Percentiles rank a stretch among this genome's conserved stretches.
These are phyloP conservation scores for Barbus barbus DNA, from an alignment of 2,113 vertebrate genomes.

Conservation along the genomic window DNA sequence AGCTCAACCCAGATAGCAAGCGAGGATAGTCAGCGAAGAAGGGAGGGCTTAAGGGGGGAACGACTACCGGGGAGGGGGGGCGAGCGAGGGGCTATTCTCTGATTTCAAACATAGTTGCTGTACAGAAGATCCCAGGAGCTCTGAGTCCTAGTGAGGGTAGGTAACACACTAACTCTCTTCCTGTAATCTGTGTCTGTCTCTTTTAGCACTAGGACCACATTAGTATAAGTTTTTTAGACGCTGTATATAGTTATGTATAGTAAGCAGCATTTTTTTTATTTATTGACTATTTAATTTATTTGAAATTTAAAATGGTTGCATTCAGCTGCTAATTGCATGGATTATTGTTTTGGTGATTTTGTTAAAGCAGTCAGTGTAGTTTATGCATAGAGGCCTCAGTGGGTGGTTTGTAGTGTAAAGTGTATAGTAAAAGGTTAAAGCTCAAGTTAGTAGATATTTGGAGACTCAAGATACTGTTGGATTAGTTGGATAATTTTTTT, in stretches of 20 bases:
- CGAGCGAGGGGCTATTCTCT: conserved; percentile 56
- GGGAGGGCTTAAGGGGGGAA: conserved; percentile 27
- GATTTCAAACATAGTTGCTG: conserved; percentile 60
- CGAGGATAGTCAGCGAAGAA: conserved; percentile 54
- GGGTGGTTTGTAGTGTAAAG: not conserved
- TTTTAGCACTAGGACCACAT: not conserved
- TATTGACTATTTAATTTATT: no score
- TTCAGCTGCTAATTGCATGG: not conserved
- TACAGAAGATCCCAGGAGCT: conserved; percentile 64
- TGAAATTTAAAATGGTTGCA: not conserved
- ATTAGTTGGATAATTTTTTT: not conserved
- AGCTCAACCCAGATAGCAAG: conserved; percentile 62
- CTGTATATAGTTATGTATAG: no score
- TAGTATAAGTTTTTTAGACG: no score
- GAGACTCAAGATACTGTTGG: not conserved
- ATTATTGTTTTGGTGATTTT: not conserved
- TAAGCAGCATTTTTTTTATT: no score
- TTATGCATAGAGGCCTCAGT: not conserved
- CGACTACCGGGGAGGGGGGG: not conserved
- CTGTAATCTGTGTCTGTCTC: conserved; percentile 35
- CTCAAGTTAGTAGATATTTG: not conserved
- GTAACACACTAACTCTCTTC: conserved; percentile 60
- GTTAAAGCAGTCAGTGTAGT: not conserved
- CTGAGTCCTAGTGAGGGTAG: conserved; percentile 73
- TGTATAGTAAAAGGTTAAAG: not conserved